Percentiles rank a stretch among this genome's conserved stretches.
Evolutionary conservation across 2,888 invertebrate species (phyloP).

Genomic region (Drosophila rellima): DNA sequence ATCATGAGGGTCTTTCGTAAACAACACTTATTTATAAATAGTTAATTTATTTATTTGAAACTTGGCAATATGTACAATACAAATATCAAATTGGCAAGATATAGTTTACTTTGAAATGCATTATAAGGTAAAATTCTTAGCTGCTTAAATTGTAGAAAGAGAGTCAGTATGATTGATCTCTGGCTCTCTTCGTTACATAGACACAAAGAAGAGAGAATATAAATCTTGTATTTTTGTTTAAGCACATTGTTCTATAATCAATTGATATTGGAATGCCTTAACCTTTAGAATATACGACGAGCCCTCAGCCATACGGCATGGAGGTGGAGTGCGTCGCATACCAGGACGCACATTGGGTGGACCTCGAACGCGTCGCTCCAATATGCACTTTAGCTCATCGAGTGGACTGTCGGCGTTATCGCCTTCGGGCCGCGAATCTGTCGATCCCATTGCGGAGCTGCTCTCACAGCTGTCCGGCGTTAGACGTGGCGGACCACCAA

Average conservation of each 20-base stretch:
- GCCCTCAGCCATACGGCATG: conserved; percentile 92
- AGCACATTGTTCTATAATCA: neutral
- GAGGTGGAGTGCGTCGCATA: conserved; percentile 91
- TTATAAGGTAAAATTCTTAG: neutral
- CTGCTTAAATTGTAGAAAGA: neutral
- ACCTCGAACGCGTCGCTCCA: conserved; percentile 93
- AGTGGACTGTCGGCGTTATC: conserved; percentile 94
- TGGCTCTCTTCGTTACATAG: conserved; percentile 6
- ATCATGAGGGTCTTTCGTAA: neutral
- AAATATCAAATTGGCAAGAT: neutral
- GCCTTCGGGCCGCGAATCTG: conserved; percentile 95
- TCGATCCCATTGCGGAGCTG: conserved; percentile 98
- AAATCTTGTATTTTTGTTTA: neutral
- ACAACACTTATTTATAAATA: conserved; percentile 7
- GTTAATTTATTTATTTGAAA: conserved; percentile 4
- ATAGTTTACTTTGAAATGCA: neutral
- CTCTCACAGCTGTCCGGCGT: conserved; percentile 98
- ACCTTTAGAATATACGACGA: conserved; percentile 90
- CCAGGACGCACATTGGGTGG: conserved; percentile 92
- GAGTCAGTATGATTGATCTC: neutral
- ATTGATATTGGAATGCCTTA: conserved; percentile 85
- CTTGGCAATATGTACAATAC: neutral
- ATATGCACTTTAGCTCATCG: conserved; percentile 97
- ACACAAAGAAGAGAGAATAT: neutral
- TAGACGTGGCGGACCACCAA: conserved; percentile 89